Base-by-base conservation (phyloP, 2,797 vertebrate species). In the Myotis daubentonii region DNA sequence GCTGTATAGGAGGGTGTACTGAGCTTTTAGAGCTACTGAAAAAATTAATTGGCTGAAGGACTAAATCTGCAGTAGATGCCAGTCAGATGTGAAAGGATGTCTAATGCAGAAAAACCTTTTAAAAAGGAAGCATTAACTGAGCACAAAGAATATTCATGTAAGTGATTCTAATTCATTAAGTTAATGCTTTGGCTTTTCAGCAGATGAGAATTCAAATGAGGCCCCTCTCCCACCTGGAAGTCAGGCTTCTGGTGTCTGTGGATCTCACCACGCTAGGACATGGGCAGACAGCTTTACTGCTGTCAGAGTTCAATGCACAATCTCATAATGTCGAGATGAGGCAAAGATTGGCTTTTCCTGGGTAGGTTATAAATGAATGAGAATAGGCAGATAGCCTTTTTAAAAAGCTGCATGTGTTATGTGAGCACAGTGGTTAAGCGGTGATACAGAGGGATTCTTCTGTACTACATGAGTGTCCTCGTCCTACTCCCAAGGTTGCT, bases 21-120 rank as follows among this genome's bases (percentile, higher is more conserved):
- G 92, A 72, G 95, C 98, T 98, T 87, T 97, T 33, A 47, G 78
- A 96, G 89, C 89, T 97, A 62, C 94, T 96, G 55, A 95, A 97
- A 91, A 96, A 97, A 97, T 97, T 97, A 97, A 97, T 96, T 94
- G 95, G 96, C 94, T 93, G 87, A 97, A 92, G 57, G 93, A 97
- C 80, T 97, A 94, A 96, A 96, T 97, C 93, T 97, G 85, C 83
- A 88, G 51, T 23, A 0, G 60, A 95, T 92, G 87, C 95, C 85
- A 95, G 66, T 94, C 89, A 60, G 75, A 94, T 84, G 93, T 96
- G 87, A 86, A 97, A 98, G 91, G 89, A 93, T 10, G 95, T 89
- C 92, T 53, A 80, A 81, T 66, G 80, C 82, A 93, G 88, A 95
- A 94, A 91, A 95, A 92, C 93, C 93, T 89, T 88, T 86, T 85